Evolutionary conservation across 2,113 vertebrate genomes (phyloP), one percentile per base, ranked within the genome.

Genomic region (Hylia prasina): DNA sequence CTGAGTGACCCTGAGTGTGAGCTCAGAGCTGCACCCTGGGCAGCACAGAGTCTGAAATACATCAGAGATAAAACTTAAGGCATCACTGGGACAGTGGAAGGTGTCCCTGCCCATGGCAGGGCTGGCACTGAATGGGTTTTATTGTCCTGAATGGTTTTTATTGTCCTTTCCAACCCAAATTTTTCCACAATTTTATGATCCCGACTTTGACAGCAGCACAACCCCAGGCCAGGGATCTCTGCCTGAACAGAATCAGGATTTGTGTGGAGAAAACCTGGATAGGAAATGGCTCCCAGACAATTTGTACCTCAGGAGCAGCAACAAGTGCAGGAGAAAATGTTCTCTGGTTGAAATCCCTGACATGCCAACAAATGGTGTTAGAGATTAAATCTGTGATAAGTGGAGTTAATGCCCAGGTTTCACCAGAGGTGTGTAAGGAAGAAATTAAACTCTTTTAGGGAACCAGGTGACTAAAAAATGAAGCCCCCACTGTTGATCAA

Each of bases 131-230:
- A 21, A 35, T 57, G 56, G 14, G 24, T 58, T 57, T 24, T 35
- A 24, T 37, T 1, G 6, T n/a, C 39, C 11, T 6, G n/a, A n/a
- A 35, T 57, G 56, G 14, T 35, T 58, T 57, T 24, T 35, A 24
- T 37, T 1, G 6, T n/a, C 39, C 11, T 6, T 82, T 4, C 24
- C 60, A 39, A 24, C 9, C 28, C 30, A 45, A 58, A 21, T 0
- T 23, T 35, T 22, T 6, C 54, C 61, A 6, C 0, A 0, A 22
- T 60, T 82, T 40, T 6, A 3, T 44, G 22, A 20, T 44, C 22
- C 35, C 9, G 24, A 0, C 13, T 51, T 44, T 56, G 78, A 4
- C n/a, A 82, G 18, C n/a, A 56, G 57, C 8, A 53, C 7, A 82
- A 6, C 5, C 57, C 24, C 35, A 64, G n/a, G 5, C 20, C 61